A percentile compares a stretch with the other conserved stretches of the same genome.
phyloP scores from a whole-genome alignment of 2,113 vertebrate genomes.

The Dascyllus trimaculatus region DNA sequence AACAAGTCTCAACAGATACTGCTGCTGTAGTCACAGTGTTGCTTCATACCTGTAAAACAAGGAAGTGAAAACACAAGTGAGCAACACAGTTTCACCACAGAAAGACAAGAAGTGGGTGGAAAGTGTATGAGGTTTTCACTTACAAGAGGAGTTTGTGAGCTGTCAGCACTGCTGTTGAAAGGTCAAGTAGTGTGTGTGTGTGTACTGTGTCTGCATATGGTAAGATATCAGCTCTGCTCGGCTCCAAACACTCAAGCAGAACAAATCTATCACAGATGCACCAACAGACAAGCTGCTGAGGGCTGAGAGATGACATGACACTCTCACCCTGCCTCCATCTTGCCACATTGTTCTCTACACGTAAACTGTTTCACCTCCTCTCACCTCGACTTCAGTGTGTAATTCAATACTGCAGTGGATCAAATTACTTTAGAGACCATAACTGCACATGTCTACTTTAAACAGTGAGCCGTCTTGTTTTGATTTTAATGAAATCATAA shows the following conservation, averaged over 20 bases:
- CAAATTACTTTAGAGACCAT: slow-evolving; percentile 29
- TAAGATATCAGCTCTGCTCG: slow-evolving; percentile 39
- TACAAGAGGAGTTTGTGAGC: slow-evolving; percentile 54
- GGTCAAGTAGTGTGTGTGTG: slow-evolving; percentile 56
- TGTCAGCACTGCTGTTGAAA: slow-evolving; percentile 67
- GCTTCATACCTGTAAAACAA: slow-evolving; percentile 62
- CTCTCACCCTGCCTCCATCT: slow-evolving; percentile 38
- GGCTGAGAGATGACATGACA: slow-evolving; percentile 29
- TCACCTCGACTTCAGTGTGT: slow-evolving; percentile 43
- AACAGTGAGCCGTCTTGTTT: slow-evolving; percentile 28
- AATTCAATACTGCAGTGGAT: slow-evolving; percentile 46
- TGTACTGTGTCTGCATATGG: slow-evolving; percentile 43
- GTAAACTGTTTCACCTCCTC: slow-evolving; percentile 44
- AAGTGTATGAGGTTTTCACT: slow-evolving; percentile 66
- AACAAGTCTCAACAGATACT: slow-evolving; percentile 57
- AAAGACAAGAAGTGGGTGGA: slow-evolving; percentile 78
- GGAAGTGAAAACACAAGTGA: slow-evolving; percentile 74
- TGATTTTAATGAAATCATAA: slow-evolving; percentile 60
- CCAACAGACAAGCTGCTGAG: slow-evolving; percentile 40
- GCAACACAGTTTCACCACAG: slow-evolving; percentile 66
- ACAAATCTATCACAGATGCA: slow-evolving; percentile 71
- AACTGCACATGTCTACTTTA: slow-evolving; percentile 35
- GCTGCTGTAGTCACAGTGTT: slow-evolving; percentile 41
- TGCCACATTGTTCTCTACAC: slow-evolving; percentile 27
- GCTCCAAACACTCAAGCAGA: slow-evolving; percentile 55